phyloP scores from a whole-genome alignment of 2,888 invertebrate species.

The Drosophila putrida region DNA sequence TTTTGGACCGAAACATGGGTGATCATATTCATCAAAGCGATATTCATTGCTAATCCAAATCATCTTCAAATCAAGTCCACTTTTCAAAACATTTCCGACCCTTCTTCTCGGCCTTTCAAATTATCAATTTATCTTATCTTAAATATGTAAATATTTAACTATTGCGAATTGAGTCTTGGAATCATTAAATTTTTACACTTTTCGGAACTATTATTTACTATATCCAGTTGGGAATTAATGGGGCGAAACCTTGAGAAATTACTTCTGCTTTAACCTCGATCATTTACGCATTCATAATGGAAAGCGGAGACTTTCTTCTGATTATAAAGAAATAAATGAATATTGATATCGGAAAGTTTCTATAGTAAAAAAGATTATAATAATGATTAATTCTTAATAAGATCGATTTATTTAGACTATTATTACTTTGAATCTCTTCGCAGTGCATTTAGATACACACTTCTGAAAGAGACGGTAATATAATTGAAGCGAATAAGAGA shows the following conservation, averaged over 20 bases:
- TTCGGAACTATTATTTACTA: background rate
- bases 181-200: slow-evolving; percentile 5
- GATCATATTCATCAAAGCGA: background rate
- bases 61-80: background rate
- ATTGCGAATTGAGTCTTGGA: background rate
- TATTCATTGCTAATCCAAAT: background rate
- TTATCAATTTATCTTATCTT: slow-evolving; percentile 27
- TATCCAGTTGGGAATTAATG: background rate
- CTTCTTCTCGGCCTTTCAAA: slow-evolving; percentile 37
- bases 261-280: too few relatives aligned
- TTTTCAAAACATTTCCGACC: background rate
- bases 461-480: slow-evolving; percentile 8
- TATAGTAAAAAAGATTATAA: background rate
- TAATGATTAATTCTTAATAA: background rate
- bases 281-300: background rate
- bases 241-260: background rate
- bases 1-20: slow-evolving; percentile 53
- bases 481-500: background rate
- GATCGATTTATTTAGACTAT: background rate
- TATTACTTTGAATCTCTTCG: background rate
- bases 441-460: background rate
- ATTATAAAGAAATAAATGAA: too few relatives aligned
- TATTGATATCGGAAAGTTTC: too few relatives aligned
- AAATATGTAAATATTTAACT: slow-evolving; percentile 11
- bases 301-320: too few relatives aligned